phyloP scores from a whole-genome alignment of 1,140 invertebrate species.

The Zaprionus ghesquierei region DNA sequence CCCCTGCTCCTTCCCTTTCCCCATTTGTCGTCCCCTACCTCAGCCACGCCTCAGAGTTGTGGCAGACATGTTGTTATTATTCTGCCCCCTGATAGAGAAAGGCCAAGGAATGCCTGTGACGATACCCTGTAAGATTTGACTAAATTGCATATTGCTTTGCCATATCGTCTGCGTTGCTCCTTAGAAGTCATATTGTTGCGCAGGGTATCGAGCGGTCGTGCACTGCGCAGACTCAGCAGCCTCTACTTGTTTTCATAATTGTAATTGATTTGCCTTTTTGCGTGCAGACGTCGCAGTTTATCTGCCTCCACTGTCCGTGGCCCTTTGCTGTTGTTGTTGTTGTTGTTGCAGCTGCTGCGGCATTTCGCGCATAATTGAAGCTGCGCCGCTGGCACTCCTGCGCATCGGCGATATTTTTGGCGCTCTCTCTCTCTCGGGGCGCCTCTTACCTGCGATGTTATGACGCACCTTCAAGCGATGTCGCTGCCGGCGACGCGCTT shows the following conservation, averaged over 20 bases:
- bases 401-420: not conserved
- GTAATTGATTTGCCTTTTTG: slow-evolving; percentile 68
- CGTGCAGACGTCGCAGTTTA: not conserved
- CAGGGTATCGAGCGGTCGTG: slow-evolving; percentile 4
- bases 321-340: not conserved
- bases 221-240: not conserved
- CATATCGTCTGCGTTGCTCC: no score
- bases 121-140: not conserved
- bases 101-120: not conserved
- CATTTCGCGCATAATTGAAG: slow-evolving; percentile 19
- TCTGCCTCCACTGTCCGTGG: slow-evolving; percentile 19
- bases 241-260: slow-evolving; percentile 55
- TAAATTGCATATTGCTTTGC: not conserved
- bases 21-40: not conserved
- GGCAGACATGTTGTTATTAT: slow-evolving; percentile 36
- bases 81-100: not conserved
- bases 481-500: not conserved
- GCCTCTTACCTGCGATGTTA: slow-evolving; percentile 10
- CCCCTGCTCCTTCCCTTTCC: not conserved
- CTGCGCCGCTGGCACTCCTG: slow-evolving; percentile 34
- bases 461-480: slow-evolving; percentile 41
- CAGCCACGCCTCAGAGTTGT: slow-evolving; percentile 4
- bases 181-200: not conserved
- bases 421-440: no score
- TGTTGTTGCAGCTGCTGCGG: not conserved